Base-by-base conservation (phyloP, 1,140 invertebrate species). In the Rhagoletis pomonella region DNA sequence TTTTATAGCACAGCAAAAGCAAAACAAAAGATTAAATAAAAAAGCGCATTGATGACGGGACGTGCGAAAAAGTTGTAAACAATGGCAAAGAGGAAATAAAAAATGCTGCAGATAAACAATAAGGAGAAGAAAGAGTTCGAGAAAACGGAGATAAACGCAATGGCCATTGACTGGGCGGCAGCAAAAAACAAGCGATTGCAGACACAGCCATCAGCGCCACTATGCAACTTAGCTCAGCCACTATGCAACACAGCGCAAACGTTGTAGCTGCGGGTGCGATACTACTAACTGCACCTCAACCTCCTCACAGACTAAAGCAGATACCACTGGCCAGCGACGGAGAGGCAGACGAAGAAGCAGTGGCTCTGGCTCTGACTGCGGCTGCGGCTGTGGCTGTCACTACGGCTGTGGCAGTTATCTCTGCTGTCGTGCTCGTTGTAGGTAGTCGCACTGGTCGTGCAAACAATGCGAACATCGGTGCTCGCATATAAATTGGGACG, bases 401-500 rank as follows among this genome's bases (percentile, higher is more conserved):
- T 29, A 29, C 60, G 12, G 17, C 44, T 4, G 47, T 50, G 73
- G 47, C 73, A 81, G 73, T 81, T 81, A 81, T 81, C 73, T 47
- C n/a, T 47, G 73, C 73, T 42, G 47, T 81, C 73, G 73, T 50
- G 19, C 9, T 62, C 29, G 29, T 29, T 29, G 29, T 29, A 29
- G 29, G 29, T 29, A 29, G 29, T 29, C 47, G 29, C 29, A 6
- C 4, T 55, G 17, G 73, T 81, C 67, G 86, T 42, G 19, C 19
- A 73, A 87, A 69, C 6, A 69, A 73, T 73, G 47, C 47, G 58
- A 69, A 42, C 55, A 59, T 44, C 47, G 19, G n/a, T 39, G 12
- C 44, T 42, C 50, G 47, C 50, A 55, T 69, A 73, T 69, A 87
- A 67, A 73, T 69, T 73, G 29, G 84, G 12, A 47, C 14, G 55